Conservation (phyloP, 2,113 vertebrate species). For the Maylandia zebra region DNA sequence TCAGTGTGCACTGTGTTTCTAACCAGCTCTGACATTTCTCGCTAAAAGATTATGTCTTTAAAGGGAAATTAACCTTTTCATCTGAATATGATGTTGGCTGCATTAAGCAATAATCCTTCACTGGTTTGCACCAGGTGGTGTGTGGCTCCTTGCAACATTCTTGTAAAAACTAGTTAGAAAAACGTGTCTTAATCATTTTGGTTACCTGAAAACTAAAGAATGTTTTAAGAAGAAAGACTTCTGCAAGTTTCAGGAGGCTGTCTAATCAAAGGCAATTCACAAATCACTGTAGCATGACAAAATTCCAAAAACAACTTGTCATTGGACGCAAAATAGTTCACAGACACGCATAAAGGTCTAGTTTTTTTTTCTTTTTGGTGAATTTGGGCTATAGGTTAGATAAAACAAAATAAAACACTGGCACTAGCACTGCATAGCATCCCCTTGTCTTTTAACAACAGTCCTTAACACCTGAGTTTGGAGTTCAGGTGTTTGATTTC, state of each 20-base stretch:
- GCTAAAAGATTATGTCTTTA: not conserved
- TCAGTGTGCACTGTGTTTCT: not conserved
- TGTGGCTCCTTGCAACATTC: not conserved
- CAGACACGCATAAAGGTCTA: not conserved
- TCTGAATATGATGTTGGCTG: not conserved
- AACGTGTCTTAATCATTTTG: not conserved
- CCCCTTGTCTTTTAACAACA: not conserved
- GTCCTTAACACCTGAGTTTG: not conserved
- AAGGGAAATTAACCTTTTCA: not conserved
- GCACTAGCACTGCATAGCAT: not conserved
- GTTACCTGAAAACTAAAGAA: not conserved
- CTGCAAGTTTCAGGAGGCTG: not conserved
- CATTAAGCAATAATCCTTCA: not conserved
- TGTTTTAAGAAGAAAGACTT: not conserved
- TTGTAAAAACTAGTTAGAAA: not conserved
- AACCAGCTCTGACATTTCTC: not conserved
- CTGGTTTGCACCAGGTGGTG: not conserved
- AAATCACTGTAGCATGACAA: not conserved
- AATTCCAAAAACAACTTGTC: not conserved
- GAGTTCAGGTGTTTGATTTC: not conserved
- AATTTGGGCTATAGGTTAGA: not conserved
- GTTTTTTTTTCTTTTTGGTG: not conserved
- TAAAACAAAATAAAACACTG: not conserved
- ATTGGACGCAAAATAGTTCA: not conserved
- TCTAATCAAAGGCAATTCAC: not conserved